Evolutionary conservation across 2,113 vertebrate species (phyloP), one percentile per base, ranked within the genome.

Genomic region (Salvelinus sp.): DNA sequence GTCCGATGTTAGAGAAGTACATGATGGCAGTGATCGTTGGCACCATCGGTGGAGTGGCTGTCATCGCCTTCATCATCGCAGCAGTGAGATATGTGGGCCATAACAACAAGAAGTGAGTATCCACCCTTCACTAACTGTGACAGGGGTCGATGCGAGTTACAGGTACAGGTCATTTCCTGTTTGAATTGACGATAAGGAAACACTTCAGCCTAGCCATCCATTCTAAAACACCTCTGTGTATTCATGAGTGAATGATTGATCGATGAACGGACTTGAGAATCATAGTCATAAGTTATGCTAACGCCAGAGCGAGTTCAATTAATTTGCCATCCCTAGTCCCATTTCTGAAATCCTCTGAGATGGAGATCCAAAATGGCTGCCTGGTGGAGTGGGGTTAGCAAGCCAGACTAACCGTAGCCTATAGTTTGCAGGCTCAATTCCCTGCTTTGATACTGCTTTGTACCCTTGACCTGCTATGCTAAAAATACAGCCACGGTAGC

Each of bases 81-180:
- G 93, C 93, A 70, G 93, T 94, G 74, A 90, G 93, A 93, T 94
- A 93, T 22, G 93, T 94, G 22, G 92, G 93, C 73, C 93, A 93
- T 76, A 94, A 93, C 88, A 94, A 94, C 89, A 93, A 94, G 86
- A 94, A 94, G 93, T 94, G 82, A 94, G 93, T 93, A 88, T 79
- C 2, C 50, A 88, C 78, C 2, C 50, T 69, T 23, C 66, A 58
- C 65, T 33, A 82, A 83, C 75, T 73, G 81, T 83, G 62, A 25
- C 57, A 83, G 71, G 81, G 47, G 69, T 64, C 72, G 20, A 79
- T 75, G 78, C 72, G 12, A 87, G 76, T 72, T 76, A 79, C 69
- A 79, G 71, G 69, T 78, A 74, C 33, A 33, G 33, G 72, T 66
- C 4, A 12, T 62, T 81, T 83, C 76, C 81, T 84, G 73, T 66